Evolutionary conservation across 2,113 vertebrate species (phyloP).

Genomic region (Limnothrissa miodon): DNA sequence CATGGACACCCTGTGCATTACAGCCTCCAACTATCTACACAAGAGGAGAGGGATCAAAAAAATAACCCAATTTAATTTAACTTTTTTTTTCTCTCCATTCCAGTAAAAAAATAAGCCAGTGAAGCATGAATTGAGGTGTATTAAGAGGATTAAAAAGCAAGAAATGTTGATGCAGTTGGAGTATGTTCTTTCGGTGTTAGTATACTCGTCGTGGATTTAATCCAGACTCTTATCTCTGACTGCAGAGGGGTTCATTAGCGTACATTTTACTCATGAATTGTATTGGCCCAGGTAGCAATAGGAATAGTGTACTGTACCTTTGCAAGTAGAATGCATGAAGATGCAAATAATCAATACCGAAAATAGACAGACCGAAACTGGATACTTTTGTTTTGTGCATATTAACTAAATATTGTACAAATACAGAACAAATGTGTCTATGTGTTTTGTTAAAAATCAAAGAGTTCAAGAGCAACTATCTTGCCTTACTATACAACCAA

Average conservation of each 20-base stretch:
- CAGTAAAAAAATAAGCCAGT: constrained; percentile 5
- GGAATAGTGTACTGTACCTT: no score
- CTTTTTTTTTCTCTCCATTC: neutral
- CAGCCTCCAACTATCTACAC: neutral
- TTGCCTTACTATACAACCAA: neutral
- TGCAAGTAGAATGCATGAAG: no score
- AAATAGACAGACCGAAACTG: no score
- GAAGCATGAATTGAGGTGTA: neutral
- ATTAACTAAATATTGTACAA: no score
- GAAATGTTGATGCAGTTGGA: constrained; percentile 1
- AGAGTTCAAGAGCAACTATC: no score
- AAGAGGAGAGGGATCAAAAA: neutral
- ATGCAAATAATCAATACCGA: no score
- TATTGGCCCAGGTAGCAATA: no score
- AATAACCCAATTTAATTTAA: neutral
- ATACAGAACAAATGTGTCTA: neutral
- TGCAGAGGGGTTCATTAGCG: neutral
- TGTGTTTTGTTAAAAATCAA: neutral
- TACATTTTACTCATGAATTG: neutral
- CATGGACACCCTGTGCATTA: neutral
- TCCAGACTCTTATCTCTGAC: neutral
- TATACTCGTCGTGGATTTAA: neutral
- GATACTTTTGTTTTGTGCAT: no score
- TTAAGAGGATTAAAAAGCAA: neutral
- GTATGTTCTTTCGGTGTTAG: neutral